Base-by-base conservation (phyloP, 2,888 invertebrate genomes). In the Drosophila austrosaltans region DNA sequence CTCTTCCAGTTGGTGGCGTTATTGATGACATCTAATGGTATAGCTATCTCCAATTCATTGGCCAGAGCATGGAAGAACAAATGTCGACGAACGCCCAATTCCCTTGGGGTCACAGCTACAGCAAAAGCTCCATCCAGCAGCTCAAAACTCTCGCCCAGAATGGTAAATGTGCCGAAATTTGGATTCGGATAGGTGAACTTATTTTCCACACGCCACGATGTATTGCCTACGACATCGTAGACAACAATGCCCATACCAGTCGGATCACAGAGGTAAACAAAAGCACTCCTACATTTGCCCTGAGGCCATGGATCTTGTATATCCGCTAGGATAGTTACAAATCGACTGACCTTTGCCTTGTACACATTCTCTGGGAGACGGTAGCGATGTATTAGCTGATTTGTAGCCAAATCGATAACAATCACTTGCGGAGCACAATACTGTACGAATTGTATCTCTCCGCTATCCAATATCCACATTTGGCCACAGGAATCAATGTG, bases 391-490 rank as follows among this genome's bases (percentile, higher is more conserved):
- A 94, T 79, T 53, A 92, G 87, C 5, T 94, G 94, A 87, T 96
- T 94, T 0, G 93, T 95, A 28, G 87, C 86, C 62, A 96, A 91
- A 88, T 96, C 95, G 85, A 96, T 96, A 0, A 95, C 94, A 1
- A 96, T 91, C 1, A 97, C 91, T 90, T 97, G 95, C 0, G 97
- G 95, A 0, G 94, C 94, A 81, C 97, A 97, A 40, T 93, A 86
- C 80, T 94, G 94, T 0, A 83, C 74, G 0, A 94, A 94, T 0
- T 93, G 94, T 16, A 96, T 93, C 79, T 94, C 94, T 5, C 92
- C 92, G 0, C 94, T 94, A 81, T 96, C 95, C 40, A 95, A 79
- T 0, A 95, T 93, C 95, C 95, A 95, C 71, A 95, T 91, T 63
- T 95, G 92, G 0, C 93, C 93, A 78, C 95, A 95, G 67, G 93